phyloP scores from a whole-genome alignment of 1,140 invertebrate genomes.

The Gryllus bimaculatus region DNA sequence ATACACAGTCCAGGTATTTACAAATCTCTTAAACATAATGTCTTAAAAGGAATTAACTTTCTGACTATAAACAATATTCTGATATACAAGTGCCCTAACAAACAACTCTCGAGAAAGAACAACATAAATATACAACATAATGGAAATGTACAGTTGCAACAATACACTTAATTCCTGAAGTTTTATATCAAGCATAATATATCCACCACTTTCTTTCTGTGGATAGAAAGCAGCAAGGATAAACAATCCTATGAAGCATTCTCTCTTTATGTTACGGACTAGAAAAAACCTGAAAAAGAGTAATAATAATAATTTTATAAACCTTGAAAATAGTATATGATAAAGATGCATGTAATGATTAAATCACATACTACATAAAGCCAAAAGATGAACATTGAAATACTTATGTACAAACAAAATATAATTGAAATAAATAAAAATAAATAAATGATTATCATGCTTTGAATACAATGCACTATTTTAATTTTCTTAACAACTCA shows the following conservation, averaged over 20 bases:
- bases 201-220: not conserved
- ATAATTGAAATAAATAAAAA: not conserved
- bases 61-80: not conserved
- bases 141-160: not conserved
- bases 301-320: not conserved
- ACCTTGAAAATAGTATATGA: not conserved
- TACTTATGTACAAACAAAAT: not conserved
- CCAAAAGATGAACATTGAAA: too few relatives aligned
- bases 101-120: not conserved
- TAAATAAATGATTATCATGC: not conserved
- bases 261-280: not conserved
- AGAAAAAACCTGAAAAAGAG: conserved; percentile 1
- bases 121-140: not conserved
- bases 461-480: not conserved
- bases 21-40: not conserved
- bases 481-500: not conserved
- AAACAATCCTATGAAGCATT: conserved; percentile 1
- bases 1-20: not conserved
- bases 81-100: not conserved
- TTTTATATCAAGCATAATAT: not conserved
- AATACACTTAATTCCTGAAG: not conserved
- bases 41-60: not conserved
- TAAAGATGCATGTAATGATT: too few relatives aligned
- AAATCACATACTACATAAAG: too few relatives aligned
- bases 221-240: not conserved